Percentiles rank a stretch among this genome's conserved stretches.
phyloP scores from a whole-genome alignment of 1,140 invertebrate genomes.

The Diachasmimorpha longicaudata region DNA sequence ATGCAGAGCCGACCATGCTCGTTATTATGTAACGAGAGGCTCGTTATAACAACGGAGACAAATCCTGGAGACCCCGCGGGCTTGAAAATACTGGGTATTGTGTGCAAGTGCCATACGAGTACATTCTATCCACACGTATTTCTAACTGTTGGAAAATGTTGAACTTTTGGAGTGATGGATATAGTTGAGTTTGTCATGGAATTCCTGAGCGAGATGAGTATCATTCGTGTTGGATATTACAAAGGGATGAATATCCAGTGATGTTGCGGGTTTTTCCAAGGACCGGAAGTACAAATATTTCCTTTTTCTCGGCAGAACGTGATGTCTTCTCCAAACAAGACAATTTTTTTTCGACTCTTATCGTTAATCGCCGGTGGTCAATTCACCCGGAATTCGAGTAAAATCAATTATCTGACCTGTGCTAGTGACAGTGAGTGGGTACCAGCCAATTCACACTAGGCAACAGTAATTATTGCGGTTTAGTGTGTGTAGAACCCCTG shows the following conservation, averaged over 20 bases:
- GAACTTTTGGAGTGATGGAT: background rate
- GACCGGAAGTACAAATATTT: background rate
- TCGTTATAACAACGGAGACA: slow-evolving; percentile 57
- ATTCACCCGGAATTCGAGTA: background rate
- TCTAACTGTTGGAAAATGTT: slow-evolving; percentile 3
- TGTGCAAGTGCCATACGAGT: background rate
- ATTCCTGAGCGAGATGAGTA: background rate
- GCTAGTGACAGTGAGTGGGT: slow-evolving; percentile 53
- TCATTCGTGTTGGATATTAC: background rate
- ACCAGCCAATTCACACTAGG: slow-evolving; percentile 51
- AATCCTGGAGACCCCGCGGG: slow-evolving; percentile 46
- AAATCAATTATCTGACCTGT: slow-evolving; percentile 55
- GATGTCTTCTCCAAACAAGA: background rate
- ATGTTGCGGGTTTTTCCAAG: background rate
- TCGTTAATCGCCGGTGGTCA: background rate
- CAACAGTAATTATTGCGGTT: slow-evolving; percentile 61
- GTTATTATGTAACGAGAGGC: slow-evolving; percentile 59
- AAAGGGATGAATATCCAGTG: background rate
- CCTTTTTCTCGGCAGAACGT: too few species aligned
- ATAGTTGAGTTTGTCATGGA: background rate
- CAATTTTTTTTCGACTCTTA: background rate
- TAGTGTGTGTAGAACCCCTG: slow-evolving; percentile 55
- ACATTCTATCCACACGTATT: background rate
- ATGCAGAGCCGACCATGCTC: slow-evolving; percentile 43
- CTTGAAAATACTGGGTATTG: background rate